These are phyloP conservation scores for Volucella inflata DNA, from an alignment of 2,888 invertebrate species.

Conservation along the genomic window DNA sequence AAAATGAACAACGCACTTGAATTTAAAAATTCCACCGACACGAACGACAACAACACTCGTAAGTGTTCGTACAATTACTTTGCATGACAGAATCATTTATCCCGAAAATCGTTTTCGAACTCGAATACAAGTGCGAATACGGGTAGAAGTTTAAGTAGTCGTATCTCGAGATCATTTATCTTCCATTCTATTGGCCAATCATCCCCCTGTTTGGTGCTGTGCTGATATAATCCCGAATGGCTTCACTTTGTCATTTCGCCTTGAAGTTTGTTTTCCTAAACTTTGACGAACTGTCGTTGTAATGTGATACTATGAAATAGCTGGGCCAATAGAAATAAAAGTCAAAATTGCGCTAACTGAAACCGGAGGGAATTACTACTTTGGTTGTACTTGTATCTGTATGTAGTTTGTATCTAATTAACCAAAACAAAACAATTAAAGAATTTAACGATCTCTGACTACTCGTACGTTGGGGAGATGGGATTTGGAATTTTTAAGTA, in stretches of 20 bases:
- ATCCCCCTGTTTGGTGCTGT: neutral
- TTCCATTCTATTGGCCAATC: conserved; percentile 7
- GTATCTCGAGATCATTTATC: conserved; percentile 8
- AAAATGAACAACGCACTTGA: neutral
- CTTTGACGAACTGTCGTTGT: conserved; percentile 14
- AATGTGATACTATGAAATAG: neutral
- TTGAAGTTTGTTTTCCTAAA: neutral
- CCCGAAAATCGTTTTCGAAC: neutral
- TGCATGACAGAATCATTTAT: conserved; percentile 29
- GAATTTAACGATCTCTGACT: no score
- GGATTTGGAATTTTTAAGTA: no score
- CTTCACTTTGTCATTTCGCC: no score
- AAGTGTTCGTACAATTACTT: neutral
- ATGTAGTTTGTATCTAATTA: conserved; percentile 13
- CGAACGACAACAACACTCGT: neutral
- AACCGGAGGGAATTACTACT: neutral
- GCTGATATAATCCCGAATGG: no score
- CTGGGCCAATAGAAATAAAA: neutral
- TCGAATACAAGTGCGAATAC: no score
- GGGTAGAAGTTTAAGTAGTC: no score
- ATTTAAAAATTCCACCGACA: conserved; percentile 1
- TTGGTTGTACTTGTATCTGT: no score
- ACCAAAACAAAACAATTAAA: conserved; percentile 16
- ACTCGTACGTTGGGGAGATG: no score
- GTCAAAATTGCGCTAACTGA: neutral